Evolutionary conservation across 2,888 invertebrate species (phyloP), one percentile per base, ranked within the genome.

Genomic region (Spisula solida): DNA sequence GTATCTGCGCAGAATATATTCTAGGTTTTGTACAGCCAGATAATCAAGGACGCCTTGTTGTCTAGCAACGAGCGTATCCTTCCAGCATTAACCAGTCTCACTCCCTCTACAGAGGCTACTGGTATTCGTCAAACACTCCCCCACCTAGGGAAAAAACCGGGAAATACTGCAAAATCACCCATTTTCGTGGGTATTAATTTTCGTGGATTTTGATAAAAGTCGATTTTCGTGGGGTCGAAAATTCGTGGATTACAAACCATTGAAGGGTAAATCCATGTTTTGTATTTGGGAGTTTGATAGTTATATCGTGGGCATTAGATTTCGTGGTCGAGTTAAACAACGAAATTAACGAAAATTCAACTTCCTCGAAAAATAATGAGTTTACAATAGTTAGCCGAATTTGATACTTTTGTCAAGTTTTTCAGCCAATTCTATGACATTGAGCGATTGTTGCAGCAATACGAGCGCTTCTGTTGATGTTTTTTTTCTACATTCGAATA

Each of bases 41-140:
- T 75, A 75, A 16, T 31, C 75, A 10, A 18, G 31, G 31, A 18
- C 75, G 75, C 75, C 75, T 1, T 31, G 16, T 34, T 34, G 75
- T 75, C 75, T 75, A 16, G 14, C 31, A 16, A 1, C 12, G 31
- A 75, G 34, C 31, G 31, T 75, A 31, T 75, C 75, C 75, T 18
- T 34, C 12, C 18, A 31, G 5, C 31, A 75, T 31, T 60, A 18
- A 16, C 70, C 34, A 34, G 12, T 66, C 20, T 66, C 60, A 20
- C 60, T 66, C 25, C n/a, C 75, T 16, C 31, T 75, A 31, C 16
- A 16, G 6, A 31, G 31, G 31, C 18, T 12, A 8, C 75, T 75
- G 75, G 75, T 18, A 75, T 34, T 31, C 34, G 34, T 75, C 75
- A 75, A 75, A 75, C 16, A 75, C 75, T 75, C 75, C 75, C 75